These are phyloP conservation scores for Oscheius sp. DNA, from an alignment of 2,888 invertebrate species.

Conservation along the genomic window DNA sequence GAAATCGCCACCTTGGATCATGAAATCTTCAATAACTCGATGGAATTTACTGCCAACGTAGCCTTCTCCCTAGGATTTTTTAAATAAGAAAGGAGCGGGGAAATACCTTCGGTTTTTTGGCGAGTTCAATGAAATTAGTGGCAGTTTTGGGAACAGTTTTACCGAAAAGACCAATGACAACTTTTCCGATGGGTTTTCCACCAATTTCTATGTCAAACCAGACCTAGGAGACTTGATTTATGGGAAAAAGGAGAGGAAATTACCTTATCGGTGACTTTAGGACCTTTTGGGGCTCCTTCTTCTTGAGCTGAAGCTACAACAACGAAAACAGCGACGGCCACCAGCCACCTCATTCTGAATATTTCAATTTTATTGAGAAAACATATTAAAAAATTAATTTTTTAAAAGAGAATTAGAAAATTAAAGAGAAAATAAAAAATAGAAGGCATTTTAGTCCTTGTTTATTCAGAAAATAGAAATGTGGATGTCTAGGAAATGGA, in stretches of 20 bases:
- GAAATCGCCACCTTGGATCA: constrained; percentile 82
- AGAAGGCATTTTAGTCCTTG: too few species aligned
- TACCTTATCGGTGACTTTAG: constrained; percentile 72
- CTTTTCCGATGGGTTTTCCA: constrained; percentile 82
- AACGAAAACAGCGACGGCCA: background rate
- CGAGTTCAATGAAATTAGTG: constrained; percentile 86
- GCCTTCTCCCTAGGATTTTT: constrained; percentile 64
- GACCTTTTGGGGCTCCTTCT: constrained; percentile 61
- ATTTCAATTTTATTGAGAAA: background rate
- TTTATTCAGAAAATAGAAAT: background rate
- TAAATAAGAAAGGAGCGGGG: too few species aligned
- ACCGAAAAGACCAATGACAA: constrained; percentile 90
- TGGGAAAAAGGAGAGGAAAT: constrained; percentile 4
- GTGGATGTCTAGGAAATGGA: background rate
- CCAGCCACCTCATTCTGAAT: constrained; percentile 27
- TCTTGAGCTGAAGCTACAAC: constrained; percentile 4
- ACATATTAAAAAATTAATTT: background rate
- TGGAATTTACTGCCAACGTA: constrained; percentile 86
- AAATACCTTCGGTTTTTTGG: constrained; percentile 76
- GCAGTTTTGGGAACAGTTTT: constrained; percentile 87
- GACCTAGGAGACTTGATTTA: constrained; percentile 77
- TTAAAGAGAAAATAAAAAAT: background rate
- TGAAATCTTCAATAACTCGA: constrained; percentile 87
- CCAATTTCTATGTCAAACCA: constrained; percentile 85
- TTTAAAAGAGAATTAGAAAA: background rate